Evolutionary conservation across 1,140 invertebrate species (phyloP), one percentile per base, ranked within the genome.

Genomic region (Piezodorus guildinii): DNA sequence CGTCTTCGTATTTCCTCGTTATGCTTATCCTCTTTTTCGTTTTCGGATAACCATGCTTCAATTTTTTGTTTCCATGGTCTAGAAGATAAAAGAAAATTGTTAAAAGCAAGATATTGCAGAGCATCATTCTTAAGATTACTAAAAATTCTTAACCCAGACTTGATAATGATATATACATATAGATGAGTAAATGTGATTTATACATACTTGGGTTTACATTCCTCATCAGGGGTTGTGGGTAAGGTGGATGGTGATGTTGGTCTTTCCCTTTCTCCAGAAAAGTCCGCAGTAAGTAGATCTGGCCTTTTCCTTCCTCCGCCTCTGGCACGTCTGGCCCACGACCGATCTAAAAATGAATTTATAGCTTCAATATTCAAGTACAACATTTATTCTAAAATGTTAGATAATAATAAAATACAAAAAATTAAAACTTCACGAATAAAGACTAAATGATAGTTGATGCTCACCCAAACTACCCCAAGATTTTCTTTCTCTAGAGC

Each of bases 11-110:
- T 76, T 62, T 84, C 77, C 68, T 87, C 84, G 63, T 80, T 81
- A 61, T 83, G 81, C 64, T 83, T 80, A 73, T 90, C 87, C 71
- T 91, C 87, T 70, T 85, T 86, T 73, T 91, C 89, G 74, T 89
- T 91, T 63, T 90, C 88, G 66, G 89, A 83, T 66, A 94, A 76
- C 91, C 91, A 94, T 16, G 87, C 88, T 75, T 93, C 88, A 68
- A 95, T 93, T 73, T 93, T 91, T 72, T 90, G 85, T 39, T 86
- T 77, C 88, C 88, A 91, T 67, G 90, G 85, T 72, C 85, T 83
- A 71, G 65, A 76, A 63, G 43, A 59, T 21, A 45, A 23, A 56
- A 65, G 23, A 17, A 8, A 51, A 63, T 62, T 39, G 17, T 39
- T 52, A 21, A 12, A 52, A 6, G n/a, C 15, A 21, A 52, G 4